A percentile compares a stretch with the other conserved stretches of the same genome.
Evolutionary conservation across 2,888 invertebrate genomes (phyloP).

Genomic region (Fissipunctia ypsillon): DNA sequence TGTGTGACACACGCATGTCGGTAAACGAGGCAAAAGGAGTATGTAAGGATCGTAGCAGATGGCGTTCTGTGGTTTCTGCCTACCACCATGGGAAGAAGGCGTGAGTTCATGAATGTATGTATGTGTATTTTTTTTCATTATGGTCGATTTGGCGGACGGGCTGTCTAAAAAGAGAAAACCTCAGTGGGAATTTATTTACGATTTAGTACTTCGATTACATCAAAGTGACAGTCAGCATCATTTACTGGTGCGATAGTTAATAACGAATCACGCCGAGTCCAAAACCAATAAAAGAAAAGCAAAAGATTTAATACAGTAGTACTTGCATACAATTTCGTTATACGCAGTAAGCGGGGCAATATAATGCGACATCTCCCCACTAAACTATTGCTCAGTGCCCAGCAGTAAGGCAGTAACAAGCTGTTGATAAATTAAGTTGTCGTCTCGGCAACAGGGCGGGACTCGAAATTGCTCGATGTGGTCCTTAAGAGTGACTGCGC

Average conservation of each 20-base stretch:
- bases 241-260: neutral
- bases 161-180: neutral
- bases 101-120: too few species aligned
- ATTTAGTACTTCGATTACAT: neutral
- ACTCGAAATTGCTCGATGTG: conserved; percentile 29
- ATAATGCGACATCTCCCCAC: conserved; percentile 63
- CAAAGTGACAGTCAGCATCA: too few species aligned
- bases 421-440: conserved; percentile 68
- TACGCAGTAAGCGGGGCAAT: conserved; percentile 38
- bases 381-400: conserved; percentile 64
- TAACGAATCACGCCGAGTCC: neutral
- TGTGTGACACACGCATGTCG: too few species aligned
- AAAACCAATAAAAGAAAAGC: neutral
- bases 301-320: conserved; percentile 17
- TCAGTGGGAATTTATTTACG: neutral
- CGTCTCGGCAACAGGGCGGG: conserved; percentile 51
- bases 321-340: conserved; percentile 52
- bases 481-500: conserved; percentile 41
- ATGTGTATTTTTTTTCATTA: too few species aligned
- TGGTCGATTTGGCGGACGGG: neutral
- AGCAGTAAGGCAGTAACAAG: conserved; percentile 59
- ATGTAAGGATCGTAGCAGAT: too few species aligned
- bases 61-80: too few species aligned
- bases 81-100: too few species aligned
- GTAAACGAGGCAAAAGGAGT: too few species aligned